Evolutionary conservation across 2,113 vertebrate species (phyloP).

Genomic region (Stegastes partitus): DNA sequence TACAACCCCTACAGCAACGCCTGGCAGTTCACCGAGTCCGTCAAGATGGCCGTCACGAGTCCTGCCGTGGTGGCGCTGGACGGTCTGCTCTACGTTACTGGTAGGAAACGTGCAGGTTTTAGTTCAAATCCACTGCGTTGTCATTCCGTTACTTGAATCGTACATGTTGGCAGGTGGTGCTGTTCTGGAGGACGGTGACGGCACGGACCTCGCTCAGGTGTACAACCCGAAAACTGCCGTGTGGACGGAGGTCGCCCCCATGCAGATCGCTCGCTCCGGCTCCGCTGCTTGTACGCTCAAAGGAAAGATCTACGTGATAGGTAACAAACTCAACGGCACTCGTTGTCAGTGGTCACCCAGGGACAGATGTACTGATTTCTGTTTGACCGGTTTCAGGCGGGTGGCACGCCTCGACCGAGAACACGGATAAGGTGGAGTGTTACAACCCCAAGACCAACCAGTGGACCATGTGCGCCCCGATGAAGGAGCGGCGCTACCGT

Average conservation of each 20-base stretch:
- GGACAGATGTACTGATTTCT: not conserved
- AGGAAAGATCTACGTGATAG: conserved; percentile 87
- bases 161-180: conserved; percentile 80
- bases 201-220: conserved; percentile 86
- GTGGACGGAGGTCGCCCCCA: conserved; percentile 85
- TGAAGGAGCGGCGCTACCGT: conserved; percentile 87
- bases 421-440: conserved; percentile 88
- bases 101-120: conserved; percentile 49
- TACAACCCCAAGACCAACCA: conserved; percentile 86
- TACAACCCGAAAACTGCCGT: conserved; percentile 83
- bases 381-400: conserved; percentile 72
- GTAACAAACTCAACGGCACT: conserved; percentile 54
- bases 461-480: conserved; percentile 88
- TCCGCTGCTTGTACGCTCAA: conserved; percentile 87
- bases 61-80: conserved; percentile 87
- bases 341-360: not conserved
- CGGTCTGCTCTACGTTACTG: conserved; percentile 87
- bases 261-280: conserved; percentile 89
- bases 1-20: conserved; percentile 86
- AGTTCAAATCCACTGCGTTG: no score
- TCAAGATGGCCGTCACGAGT: conserved; percentile 88
- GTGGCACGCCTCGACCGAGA: conserved; percentile 87
- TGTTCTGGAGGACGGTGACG: conserved; percentile 87
- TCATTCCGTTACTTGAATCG: no score
- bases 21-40: conserved; percentile 86